Percentiles rank a stretch among this genome's conserved stretches.
These are phyloP conservation scores for Bergia puertoricense DNA, from an alignment of 92 coral and sea anemone genomes.

Conservation along the genomic window DNA sequence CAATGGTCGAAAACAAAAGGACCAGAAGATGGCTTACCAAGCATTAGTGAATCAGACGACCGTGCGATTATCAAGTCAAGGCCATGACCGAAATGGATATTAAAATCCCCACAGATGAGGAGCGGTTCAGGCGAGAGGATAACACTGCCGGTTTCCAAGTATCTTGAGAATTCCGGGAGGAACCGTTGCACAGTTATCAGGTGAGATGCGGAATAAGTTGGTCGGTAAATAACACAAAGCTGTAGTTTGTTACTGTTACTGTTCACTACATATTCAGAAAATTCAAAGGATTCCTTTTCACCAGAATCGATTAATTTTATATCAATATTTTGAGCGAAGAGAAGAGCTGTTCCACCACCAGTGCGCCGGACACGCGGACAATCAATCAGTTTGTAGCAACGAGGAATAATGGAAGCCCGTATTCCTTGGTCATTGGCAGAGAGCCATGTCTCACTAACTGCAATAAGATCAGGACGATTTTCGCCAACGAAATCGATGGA, in stretches of 20 bases:
- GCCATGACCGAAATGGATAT: slow-evolving; percentile 25
- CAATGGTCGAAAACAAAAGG: slow-evolving; percentile 42
- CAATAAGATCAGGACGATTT: not conserved
- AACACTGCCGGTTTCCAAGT: slow-evolving; percentile 12
- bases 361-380: not conserved
- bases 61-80: slow-evolving; percentile 41
- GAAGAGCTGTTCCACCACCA: not conserved
- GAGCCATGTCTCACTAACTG: slow-evolving; percentile 11
- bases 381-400: slow-evolving; percentile 10
- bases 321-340: slow-evolving; percentile 7
- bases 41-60: slow-evolving; percentile 22
- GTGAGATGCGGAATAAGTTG: slow-evolving; percentile 16
- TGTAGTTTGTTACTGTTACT: slow-evolving; percentile 11
- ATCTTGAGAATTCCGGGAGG: slow-evolving; percentile 13
- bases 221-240: slow-evolving; percentile 23
- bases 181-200: slow-evolving; percentile 4
- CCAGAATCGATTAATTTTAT: slow-evolving; percentile 17
- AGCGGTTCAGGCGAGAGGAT: not conserved
- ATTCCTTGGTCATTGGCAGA: not conserved
- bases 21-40: slow-evolving; percentile 19
- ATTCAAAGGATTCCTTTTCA: slow-evolving; percentile 28
- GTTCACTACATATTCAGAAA: slow-evolving; percentile 5
- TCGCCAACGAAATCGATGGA: slow-evolving; percentile 1
- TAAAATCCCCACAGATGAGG: slow-evolving; percentile 11
- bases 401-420: not conserved